Percentiles rank a stretch among this genome's conserved stretches.
phyloP scores from a whole-genome alignment of 2,113 vertebrate species.

The Corythoichthys haematopterus region DNA sequence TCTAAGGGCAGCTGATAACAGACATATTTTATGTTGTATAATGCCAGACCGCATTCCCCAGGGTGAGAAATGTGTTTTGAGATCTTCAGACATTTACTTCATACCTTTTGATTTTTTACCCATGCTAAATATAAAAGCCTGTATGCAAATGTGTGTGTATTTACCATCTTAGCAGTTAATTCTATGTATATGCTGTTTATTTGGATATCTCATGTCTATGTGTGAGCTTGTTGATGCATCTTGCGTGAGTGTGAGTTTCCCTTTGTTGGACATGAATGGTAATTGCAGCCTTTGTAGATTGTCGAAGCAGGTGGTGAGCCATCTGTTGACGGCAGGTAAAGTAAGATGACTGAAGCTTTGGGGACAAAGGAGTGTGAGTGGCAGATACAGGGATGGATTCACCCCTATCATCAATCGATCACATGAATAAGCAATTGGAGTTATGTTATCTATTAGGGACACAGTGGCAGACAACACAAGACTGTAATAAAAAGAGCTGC shows the following conservation, averaged over 20 bases:
- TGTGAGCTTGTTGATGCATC: conserved; percentile 3
- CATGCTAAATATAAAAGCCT: neutral
- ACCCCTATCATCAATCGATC: conserved; percentile 48
- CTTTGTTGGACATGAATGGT: conserved; percentile 63
- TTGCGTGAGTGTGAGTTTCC: conserved; percentile 31
- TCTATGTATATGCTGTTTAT: conserved; percentile 3
- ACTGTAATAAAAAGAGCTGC: neutral
- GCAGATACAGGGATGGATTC: conserved; percentile 38
- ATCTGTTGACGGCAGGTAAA: conserved; percentile 69
- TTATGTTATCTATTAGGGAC: conserved; percentile 32
- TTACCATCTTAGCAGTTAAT: neutral
- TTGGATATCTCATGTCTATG: conserved; percentile 1
- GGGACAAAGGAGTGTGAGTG: conserved; percentile 48
- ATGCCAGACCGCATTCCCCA: neutral
- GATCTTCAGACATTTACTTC: neutral
- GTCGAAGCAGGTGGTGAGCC: conserved; percentile 66
- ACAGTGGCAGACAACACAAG: neutral
- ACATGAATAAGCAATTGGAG: conserved; percentile 54
- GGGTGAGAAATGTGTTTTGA: neutral
- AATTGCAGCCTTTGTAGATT: conserved; percentile 67
- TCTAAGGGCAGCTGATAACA: neutral
- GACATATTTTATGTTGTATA: neutral
- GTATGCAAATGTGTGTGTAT: conserved; percentile 1
- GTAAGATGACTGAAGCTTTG: conserved; percentile 49
- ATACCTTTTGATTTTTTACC: neutral